These are phyloP conservation scores for Steatocranus sp. DNA, from an alignment of 2,797 vertebrate species.

Conservation along the genomic window DNA sequence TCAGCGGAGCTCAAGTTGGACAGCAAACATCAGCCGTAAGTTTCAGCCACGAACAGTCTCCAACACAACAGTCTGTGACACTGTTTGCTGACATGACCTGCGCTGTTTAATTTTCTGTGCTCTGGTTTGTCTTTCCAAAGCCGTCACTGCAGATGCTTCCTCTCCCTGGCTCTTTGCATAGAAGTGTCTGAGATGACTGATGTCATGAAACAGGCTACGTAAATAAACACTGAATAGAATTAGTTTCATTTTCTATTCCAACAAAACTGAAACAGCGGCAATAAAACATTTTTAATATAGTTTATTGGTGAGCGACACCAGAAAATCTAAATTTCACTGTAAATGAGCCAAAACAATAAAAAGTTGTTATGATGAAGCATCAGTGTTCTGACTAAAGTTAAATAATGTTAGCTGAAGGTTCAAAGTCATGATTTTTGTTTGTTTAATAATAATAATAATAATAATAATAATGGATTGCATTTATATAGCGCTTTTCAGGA, in stretches of 20 bases:
- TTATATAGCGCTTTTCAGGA: too few species aligned
- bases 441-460: too few species aligned
- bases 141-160: not conserved
- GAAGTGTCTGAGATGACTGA: not conserved
- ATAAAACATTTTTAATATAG: fast-evolving
- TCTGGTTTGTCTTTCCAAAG: not conserved
- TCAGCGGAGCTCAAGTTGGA: fast-evolving
- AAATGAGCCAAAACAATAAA: not conserved
- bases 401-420: not conserved
- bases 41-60: not conserved
- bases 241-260: not conserved
- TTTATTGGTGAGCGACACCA: not conserved
- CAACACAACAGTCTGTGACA: not conserved
- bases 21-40: not conserved
- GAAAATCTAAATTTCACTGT: not conserved
- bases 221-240: not conserved
- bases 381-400: fast-evolving
- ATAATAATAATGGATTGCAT: too few species aligned
- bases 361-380: not conserved
- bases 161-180: not conserved
- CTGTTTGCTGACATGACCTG: not conserved
- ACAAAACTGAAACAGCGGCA: not conserved
- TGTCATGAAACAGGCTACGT: not conserved
- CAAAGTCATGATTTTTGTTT: not conserved
- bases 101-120: not conserved